phyloP scores from a whole-genome alignment of 1,140 invertebrate genomes.

The Cataglyphis hispanica region DNA sequence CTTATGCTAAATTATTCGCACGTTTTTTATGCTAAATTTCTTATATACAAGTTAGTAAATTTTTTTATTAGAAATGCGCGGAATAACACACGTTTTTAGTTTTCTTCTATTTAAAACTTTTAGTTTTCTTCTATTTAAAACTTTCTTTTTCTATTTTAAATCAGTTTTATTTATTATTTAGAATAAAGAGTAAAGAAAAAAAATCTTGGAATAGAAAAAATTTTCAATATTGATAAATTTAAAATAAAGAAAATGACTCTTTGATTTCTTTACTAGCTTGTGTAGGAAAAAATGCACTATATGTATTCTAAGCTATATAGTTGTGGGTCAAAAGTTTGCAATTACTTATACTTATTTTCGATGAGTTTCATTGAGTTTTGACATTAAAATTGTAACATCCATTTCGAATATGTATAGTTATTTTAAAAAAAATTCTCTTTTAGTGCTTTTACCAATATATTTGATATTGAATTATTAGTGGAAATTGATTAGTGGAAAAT shows the following conservation, averaged over 20 bases:
- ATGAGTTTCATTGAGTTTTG: constrained; percentile 7
- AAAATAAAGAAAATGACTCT: no score
- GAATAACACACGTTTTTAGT: neutral
- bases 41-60: neutral
- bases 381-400: neutral
- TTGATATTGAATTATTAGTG: neutral
- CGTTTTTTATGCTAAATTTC: neutral
- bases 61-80: neutral
- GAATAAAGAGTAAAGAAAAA: no score
- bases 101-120: no score
- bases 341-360: neutral
- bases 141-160: no score
- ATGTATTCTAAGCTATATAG: neutral
- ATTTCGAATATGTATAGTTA: neutral
- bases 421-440: no score
- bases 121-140: no score
- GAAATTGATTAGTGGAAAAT: neutral
- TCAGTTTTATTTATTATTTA: no score
- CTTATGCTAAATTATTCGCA: no score
- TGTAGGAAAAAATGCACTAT: neutral
- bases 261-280: neutral
- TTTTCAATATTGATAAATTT: no score
- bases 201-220: no score
- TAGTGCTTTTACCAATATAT: no score
- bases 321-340: neutral